Conservation (phyloP, 23 tunicate genomes). For the Phallusia fumigata region DNA sequence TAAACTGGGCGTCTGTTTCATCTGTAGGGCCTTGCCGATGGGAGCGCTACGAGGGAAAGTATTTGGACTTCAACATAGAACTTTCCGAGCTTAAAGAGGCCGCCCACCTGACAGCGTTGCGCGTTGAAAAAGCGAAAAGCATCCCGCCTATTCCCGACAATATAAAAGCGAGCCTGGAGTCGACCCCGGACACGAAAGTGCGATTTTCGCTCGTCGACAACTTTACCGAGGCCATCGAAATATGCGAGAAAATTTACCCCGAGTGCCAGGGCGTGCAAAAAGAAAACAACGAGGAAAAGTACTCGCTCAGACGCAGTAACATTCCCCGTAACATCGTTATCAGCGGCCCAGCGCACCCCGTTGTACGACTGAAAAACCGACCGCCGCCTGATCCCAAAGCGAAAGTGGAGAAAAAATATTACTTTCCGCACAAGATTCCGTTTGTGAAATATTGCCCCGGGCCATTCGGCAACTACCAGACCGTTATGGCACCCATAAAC, state of each 20-base stretch:
- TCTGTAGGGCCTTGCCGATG: constrained; percentile 55
- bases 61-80: constrained; percentile 74
- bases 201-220: constrained; percentile 57
- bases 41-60: constrained; percentile 56
- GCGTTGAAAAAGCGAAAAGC: not conserved
- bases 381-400: constrained; percentile 17
- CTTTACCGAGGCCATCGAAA: constrained; percentile 40
- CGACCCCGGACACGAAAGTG: constrained; percentile 6
- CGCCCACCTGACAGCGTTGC: constrained; percentile 14
- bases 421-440: constrained; percentile 57
- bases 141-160: not conserved
- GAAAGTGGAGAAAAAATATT: constrained; percentile 4
- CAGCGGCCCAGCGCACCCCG: constrained; percentile 29
- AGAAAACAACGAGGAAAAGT: constrained; percentile 52
- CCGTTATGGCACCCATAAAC: not conserved
- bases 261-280: constrained; percentile 58
- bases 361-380: not conserved
- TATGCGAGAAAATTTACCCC: constrained; percentile 65
- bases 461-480: constrained; percentile 24
- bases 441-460: constrained; percentile 75
- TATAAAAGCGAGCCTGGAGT: not conserved
- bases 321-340: constrained; percentile 64
- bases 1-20: too few relatives aligned
- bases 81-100: constrained; percentile 50
- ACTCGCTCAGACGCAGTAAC: constrained; percentile 41